phyloP scores from a whole-genome alignment of 1,140 invertebrate genomes.

The Lordiphosa stackelbergi region DNA sequence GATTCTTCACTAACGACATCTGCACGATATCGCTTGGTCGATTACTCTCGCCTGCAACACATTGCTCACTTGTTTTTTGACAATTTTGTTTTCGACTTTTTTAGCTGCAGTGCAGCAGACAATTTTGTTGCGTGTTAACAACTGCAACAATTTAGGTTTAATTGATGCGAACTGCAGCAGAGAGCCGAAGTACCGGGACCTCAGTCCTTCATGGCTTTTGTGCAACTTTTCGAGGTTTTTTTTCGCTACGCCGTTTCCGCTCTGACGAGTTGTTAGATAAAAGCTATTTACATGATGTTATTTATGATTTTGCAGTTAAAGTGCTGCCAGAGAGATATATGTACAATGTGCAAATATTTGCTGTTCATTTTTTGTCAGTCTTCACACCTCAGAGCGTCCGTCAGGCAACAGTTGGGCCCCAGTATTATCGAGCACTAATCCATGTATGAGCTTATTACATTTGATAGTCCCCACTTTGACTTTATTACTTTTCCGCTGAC shows the following conservation, averaged over 20 bases:
- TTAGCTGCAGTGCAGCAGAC: constrained; percentile 70
- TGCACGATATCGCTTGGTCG: too few species aligned
- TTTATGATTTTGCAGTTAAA: constrained; percentile 75
- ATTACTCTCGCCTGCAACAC: background rate
- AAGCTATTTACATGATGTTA: constrained; percentile 75
- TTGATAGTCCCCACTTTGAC: constrained; percentile 41
- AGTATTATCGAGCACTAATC: constrained; percentile 67
- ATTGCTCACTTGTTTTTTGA: constrained; percentile 15
- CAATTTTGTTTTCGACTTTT: constrained; percentile 39
- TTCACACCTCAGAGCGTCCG: constrained; percentile 17
- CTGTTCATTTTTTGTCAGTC: constrained; percentile 24
- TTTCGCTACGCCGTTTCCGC: constrained; percentile 46
- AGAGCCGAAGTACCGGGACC: constrained; percentile 57
- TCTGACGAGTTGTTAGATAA: constrained; percentile 73
- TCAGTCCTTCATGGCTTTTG: constrained; percentile 36
- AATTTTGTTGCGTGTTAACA: constrained; percentile 76
- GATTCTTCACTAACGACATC: too few species aligned
- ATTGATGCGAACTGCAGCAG: constrained; percentile 66
- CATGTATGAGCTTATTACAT: constrained; percentile 57
- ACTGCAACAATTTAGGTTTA: constrained; percentile 75
- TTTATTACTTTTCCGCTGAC: constrained; percentile 71
- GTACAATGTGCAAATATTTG: constrained; percentile 28
- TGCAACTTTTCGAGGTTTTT: constrained; percentile 55
- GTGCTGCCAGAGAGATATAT: constrained; percentile 52
- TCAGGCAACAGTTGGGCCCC: constrained; percentile 30